phyloP scores from a whole-genome alignment of 2,888 invertebrate species.

The Cephalotes varians region DNA sequence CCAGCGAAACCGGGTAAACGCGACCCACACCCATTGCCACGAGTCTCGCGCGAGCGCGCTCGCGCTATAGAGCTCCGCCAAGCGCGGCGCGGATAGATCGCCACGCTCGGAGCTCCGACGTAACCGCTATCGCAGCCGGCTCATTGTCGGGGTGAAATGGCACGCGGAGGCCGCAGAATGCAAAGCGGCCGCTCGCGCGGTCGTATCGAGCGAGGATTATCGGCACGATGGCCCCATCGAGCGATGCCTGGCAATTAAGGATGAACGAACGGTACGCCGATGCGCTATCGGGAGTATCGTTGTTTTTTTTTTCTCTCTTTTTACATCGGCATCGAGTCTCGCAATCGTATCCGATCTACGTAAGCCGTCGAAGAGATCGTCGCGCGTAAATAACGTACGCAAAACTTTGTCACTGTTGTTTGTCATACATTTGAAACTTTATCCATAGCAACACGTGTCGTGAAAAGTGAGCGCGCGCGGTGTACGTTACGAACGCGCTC shows the following conservation, averaged over 20 bases:
- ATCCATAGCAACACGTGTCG: constrained; percentile 16
- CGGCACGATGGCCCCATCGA: background rate
- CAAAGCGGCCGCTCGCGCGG: constrained; percentile 10
- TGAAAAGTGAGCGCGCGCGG: constrained; percentile 15
- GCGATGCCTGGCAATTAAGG: background rate
- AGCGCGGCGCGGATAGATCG: constrained; percentile 37
- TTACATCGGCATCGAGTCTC: background rate
- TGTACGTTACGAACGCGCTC: background rate
- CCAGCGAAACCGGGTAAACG: constrained; percentile 74
- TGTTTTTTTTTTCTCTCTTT: background rate
- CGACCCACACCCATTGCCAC: constrained; percentile 54
- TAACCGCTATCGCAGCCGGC: constrained; percentile 21
- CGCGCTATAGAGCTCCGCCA: constrained; percentile 15
- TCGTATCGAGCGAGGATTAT: constrained; percentile 5
- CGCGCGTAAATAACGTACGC: background rate
- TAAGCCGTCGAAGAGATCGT: too few relatives aligned
- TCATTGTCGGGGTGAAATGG: constrained; percentile 48
- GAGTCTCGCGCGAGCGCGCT: constrained; percentile 37
- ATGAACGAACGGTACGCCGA: background rate
- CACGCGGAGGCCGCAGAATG: constrained; percentile 34
- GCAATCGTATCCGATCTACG: background rate
- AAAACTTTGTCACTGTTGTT: background rate
- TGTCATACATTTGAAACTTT: background rate
- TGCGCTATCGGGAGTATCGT: too few relatives aligned
- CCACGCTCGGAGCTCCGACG: constrained; percentile 22